Conservation (phyloP, 2,888 invertebrate species). For the Xestobium rufovillosum region DNA sequence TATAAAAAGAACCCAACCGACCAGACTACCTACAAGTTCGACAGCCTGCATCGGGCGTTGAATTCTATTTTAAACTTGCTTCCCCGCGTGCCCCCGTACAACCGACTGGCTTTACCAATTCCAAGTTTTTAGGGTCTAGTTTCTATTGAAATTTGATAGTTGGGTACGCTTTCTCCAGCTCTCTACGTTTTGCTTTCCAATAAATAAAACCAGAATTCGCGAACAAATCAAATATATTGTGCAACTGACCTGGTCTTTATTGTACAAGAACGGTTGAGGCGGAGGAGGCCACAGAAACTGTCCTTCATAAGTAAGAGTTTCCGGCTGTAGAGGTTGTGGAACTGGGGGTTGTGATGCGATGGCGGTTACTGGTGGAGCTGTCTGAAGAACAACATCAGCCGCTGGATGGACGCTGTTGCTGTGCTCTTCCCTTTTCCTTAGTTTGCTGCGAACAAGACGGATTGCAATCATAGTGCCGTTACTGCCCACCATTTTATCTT, state of each 20-base stretch:
- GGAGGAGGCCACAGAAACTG: constrained; percentile 72
- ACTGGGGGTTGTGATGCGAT: constrained; percentile 28
- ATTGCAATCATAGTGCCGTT: constrained; percentile 82
- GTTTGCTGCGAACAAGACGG: constrained; percentile 86
- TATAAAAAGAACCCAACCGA: too few relatives aligned
- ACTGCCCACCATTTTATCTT: constrained; percentile 69
- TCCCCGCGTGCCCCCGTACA: too few relatives aligned
- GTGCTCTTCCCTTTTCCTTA: constrained; percentile 77
- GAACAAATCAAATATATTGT: too few relatives aligned
- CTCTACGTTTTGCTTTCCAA: constrained; percentile 17
- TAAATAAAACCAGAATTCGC: constrained; percentile 19
- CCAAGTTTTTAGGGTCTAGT: too few relatives aligned
- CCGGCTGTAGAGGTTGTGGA: constrained; percentile 39
- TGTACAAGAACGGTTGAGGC: constrained; percentile 69
- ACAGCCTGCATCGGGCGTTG: too few relatives aligned
- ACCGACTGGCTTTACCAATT: too few relatives aligned
- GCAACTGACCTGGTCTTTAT: constrained; percentile 73
- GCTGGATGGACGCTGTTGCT: constrained; percentile 63
- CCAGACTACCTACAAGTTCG: too few relatives aligned
- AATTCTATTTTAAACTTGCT: too few relatives aligned
- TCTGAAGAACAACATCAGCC: constrained; percentile 55
- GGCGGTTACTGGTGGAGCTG: constrained; percentile 43
- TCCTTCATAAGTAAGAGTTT: constrained; percentile 57
- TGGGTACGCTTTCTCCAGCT: too few relatives aligned
- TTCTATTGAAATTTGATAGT: too few relatives aligned